Evolutionary conservation across 2,797 vertebrate species (phyloP).

Genomic region (Petrocephalus sullivani): DNA sequence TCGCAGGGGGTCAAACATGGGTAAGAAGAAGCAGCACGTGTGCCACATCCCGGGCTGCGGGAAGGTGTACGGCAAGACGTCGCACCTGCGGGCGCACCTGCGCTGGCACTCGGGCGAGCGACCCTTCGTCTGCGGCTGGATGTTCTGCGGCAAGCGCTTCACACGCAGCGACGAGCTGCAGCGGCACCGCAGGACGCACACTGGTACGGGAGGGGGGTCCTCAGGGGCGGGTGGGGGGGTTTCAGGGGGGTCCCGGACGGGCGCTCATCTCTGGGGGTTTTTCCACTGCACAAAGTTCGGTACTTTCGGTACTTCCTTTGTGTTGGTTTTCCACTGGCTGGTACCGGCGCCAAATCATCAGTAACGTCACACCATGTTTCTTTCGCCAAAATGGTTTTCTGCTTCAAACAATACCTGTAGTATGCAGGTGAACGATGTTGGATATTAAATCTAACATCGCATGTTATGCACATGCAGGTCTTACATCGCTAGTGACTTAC

Average conservation of each 20-base stretch:
- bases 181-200: constrained; percentile 96
- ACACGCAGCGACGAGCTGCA: constrained; percentile 97
- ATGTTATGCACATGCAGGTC: no score
- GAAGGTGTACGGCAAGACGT: constrained; percentile 90
- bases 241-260: not conserved
- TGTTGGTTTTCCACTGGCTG: no score
- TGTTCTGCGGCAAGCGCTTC: constrained; percentile 98
- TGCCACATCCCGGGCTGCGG: constrained; percentile 90
- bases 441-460: no score
- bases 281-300: no score
- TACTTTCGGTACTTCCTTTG: no score
- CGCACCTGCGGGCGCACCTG: constrained; percentile 95
- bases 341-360: no score
- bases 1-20: constrained; percentile 85
- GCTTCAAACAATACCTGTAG: no score
- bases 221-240: not conserved
- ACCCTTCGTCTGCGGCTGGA: constrained; percentile 97
- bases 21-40: constrained; percentile 95
- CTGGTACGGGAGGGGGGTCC: constrained; percentile 63
- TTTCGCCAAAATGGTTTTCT: no score
- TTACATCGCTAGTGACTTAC: no score
- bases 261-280: not conserved
- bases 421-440: no score
- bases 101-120: constrained; percentile 98
- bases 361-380: no score